phyloP scores from a whole-genome alignment of 2,113 vertebrate genomes.

The Prinia subflava region DNA sequence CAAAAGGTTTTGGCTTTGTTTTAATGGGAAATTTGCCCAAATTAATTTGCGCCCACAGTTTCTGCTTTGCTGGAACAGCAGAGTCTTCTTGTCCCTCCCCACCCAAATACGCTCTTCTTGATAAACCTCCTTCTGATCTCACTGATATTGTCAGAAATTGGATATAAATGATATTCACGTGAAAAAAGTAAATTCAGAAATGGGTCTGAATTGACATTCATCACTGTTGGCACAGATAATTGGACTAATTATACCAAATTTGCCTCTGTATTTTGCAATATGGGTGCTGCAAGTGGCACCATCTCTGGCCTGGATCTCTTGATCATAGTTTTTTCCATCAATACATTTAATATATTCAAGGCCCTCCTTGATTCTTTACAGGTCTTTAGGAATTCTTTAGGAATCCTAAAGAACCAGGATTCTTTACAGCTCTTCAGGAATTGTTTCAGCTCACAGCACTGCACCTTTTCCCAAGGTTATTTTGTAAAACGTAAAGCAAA shows the following conservation, averaged over 20 bases:
- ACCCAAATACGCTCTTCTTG: background rate
- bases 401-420: no score
- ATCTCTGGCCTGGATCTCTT: background rate
- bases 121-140: background rate
- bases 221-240: background rate
- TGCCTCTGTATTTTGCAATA: background rate
- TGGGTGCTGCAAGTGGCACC: background rate
- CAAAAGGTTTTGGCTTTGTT: conserved; percentile 15
- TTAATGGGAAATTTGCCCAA: conserved; percentile 38
- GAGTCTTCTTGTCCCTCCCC: background rate
- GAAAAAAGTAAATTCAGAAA: background rate
- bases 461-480: background rate
- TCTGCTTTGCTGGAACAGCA: conserved; percentile 36
- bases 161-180: background rate
- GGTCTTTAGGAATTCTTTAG: background rate
- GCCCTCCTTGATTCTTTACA: background rate
- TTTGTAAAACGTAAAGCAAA: background rate
- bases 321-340: background rate
- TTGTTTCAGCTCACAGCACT: background rate
- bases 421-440: background rate
- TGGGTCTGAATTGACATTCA: background rate
- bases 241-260: background rate
- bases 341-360: background rate
- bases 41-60: background rate
- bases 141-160: background rate